Percentiles rank a stretch among this genome's conserved stretches.
These are phyloP conservation scores for Sebastes iracundus DNA, from an alignment of 2,797 vertebrate genomes.

Conservation along the genomic window DNA sequence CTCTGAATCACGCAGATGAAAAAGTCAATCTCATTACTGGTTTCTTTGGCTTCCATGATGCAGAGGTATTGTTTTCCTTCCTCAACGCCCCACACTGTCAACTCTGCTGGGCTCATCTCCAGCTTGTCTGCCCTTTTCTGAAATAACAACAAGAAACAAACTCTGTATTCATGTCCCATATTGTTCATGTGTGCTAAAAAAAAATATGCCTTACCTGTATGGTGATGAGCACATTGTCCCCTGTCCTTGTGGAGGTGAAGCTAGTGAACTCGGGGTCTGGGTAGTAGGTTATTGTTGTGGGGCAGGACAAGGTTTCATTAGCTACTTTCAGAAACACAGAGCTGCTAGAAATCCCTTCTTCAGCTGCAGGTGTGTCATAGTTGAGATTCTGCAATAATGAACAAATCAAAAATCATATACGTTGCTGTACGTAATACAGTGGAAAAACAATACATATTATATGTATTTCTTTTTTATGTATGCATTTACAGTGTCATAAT, in stretches of 20 bases:
- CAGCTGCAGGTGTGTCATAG: constrained; percentile 38
- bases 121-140: constrained; percentile 90
- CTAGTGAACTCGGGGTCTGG: constrained; percentile 87
- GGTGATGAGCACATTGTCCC: constrained; percentile 26
- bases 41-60: constrained; percentile 65
- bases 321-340: constrained; percentile 80
- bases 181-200: fast-evolving
- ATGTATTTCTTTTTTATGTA: too few relatives aligned
- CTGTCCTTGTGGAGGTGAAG: constrained; percentile 66
- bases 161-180: fast-evolving
- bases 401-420: too few relatives aligned
- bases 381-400: constrained; percentile 46
- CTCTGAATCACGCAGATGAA: constrained; percentile 66
- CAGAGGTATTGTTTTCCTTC: constrained; percentile 50
- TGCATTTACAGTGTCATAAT: too few relatives aligned
- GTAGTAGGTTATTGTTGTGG: constrained; percentile 75
- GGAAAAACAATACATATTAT: too few relatives aligned
- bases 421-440: too few relatives aligned
- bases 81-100: constrained; percentile 79
- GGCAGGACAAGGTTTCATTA: constrained; percentile 79
- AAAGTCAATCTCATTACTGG: constrained; percentile 19
- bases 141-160: constrained; percentile 20
- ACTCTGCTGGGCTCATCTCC: constrained; percentile 81
- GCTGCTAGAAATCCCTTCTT: background rate
- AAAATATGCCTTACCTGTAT: constrained; percentile 65